A percentile compares a stretch with the other conserved stretches of the same genome.
These are phyloP conservation scores for Xylocopa sonorina DNA, from an alignment of 1,140 invertebrate species.

Conservation along the genomic window DNA sequence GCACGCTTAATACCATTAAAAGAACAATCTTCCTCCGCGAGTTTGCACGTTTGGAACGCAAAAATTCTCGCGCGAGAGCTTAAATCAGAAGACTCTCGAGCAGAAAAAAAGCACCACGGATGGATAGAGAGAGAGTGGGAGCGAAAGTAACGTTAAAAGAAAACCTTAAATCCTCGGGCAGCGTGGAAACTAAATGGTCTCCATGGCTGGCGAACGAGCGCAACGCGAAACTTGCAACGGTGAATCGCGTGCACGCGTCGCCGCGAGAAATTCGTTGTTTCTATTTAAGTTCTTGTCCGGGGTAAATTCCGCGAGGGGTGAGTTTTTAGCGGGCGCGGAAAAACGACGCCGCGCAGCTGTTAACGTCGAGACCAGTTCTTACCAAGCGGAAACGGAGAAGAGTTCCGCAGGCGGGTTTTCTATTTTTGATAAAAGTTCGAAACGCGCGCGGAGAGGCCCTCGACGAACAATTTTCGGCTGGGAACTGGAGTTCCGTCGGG, in stretches of 20 bases:
- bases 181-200: neutral
- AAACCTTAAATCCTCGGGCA: neutral
- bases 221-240: neutral
- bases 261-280: neutral
- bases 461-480: neutral
- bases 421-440: constrained; percentile 30
- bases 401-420: neutral
- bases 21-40: too few species aligned
- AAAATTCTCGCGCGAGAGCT: too few species aligned
- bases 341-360: constrained; percentile 1
- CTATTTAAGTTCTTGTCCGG: constrained; percentile 5
- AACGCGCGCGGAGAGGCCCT: neutral
- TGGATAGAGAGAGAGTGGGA: too few species aligned
- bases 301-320: neutral
- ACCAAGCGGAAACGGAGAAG: neutral
- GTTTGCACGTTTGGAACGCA: too few species aligned
- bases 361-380: constrained; percentile 37
- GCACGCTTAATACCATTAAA: too few species aligned
- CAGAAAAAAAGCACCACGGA: too few species aligned
- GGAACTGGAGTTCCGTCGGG: neutral
- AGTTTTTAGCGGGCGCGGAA: neutral
- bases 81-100: too few species aligned
- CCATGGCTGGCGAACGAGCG: too few species aligned
- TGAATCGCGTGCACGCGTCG: too few species aligned
- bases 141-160: neutral